Evolutionary conservation across 2,797 vertebrate species (phyloP).

Genomic region (Siniperca undulata): DNA sequence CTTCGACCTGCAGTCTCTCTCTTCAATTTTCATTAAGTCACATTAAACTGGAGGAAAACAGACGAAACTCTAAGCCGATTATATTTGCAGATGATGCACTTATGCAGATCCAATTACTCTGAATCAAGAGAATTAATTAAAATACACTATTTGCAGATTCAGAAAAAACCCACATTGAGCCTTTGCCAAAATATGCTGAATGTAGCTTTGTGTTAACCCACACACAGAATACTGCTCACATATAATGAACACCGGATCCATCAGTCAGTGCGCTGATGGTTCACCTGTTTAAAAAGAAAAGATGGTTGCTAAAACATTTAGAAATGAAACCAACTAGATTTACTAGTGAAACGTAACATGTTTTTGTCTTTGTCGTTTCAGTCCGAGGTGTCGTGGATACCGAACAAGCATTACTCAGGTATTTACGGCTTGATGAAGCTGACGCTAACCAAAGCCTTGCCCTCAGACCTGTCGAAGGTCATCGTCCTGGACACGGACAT

Average conservation of each 20-base stretch:
- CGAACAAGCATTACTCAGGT: slow-evolving; percentile 98
- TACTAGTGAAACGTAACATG: background rate
- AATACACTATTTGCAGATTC: slow-evolving; percentile 58
- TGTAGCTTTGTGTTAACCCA: slow-evolving; percentile 39
- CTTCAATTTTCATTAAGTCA: slow-evolving; percentile 56
- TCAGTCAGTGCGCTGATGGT: background rate
- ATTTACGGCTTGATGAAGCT: slow-evolving; percentile 98
- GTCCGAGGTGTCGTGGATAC: slow-evolving; percentile 97
- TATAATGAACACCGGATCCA: background rate
- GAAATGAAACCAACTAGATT: background rate
- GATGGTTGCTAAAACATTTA: no score
- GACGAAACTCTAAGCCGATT: slow-evolving; percentile 67
- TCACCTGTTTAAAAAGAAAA: background rate
- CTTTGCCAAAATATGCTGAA: slow-evolving; percentile 41
- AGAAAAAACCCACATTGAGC: slow-evolving; percentile 8
- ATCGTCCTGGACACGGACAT: slow-evolving; percentile 98
- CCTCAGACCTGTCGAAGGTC: slow-evolving; percentile 91
- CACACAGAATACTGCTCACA: background rate
- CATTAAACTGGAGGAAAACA: slow-evolving; percentile 62
- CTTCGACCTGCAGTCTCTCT: slow-evolving; percentile 63
- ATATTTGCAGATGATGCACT: slow-evolving; percentile 75
- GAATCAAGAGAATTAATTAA: slow-evolving; percentile 74
- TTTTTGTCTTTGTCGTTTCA: slow-evolving; percentile 66
- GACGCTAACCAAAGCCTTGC: slow-evolving; percentile 92
- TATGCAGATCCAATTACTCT: slow-evolving; percentile 74